Evolutionary conservation across 2,888 invertebrate species (phyloP), one percentile per base, ranked within the genome.

Genomic region (Steromphala cineraria): DNA sequence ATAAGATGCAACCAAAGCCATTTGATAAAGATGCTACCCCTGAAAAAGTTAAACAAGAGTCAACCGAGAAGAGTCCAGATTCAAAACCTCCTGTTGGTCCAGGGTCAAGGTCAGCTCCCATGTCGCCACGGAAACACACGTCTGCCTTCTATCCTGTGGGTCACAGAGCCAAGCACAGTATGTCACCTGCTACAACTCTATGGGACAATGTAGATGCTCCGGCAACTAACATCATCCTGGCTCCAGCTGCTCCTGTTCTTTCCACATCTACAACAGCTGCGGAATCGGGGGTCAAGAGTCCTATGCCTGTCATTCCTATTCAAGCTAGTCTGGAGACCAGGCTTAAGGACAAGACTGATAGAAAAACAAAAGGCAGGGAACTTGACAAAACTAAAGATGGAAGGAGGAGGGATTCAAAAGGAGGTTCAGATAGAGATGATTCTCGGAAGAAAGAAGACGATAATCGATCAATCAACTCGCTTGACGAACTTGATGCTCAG

Each of bases 131-230:
- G 2, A 67, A 79, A 19, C 85, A 83, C 56, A 80, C 82, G n/a
- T 84, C 88, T 53, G 88, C 89, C 75, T 88, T 89, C 81, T 87
- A 87, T 71, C 85, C 86, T 19, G 87, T 87, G 53, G 82, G 82
- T 53, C 84, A 82, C n/a, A 78, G 86, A 8, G 80, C 83, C 19
- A 88, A 88, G 76, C 87, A 89, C 74, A 91, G 89, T 78, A 87
- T 91, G 82, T 92, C 92, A 0, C 92, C 92, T 8, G 91, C 91
- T 7, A 90, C 92, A 21, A 91, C 92, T 1, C 81, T 92, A 53
- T 91, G 91, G 91, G 91, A 91, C 78, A 88, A 89, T 75, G 86
- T 88, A 28, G 89, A 88, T 71, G 83, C 90, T 80, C 86, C 81
- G 10, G 80, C 87, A 36, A 81, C 86, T 52, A 89, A 89, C 75